Evolutionary conservation across 2,797 vertebrate genomes (phyloP).

Genomic region (Cottoperca gobio): DNA sequence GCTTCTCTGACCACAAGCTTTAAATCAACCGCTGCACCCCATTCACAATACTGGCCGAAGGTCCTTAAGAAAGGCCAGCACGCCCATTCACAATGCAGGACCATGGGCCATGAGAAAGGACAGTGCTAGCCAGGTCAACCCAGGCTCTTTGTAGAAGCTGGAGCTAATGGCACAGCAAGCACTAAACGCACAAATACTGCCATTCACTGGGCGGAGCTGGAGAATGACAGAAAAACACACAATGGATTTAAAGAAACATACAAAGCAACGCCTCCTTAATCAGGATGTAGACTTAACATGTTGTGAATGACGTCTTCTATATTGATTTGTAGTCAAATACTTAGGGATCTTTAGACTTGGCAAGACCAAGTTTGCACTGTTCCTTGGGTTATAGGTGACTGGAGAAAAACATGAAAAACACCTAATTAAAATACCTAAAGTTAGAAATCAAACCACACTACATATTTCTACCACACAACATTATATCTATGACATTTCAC

Average conservation of each 20-base stretch:
- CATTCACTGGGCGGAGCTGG: conserved; percentile 61
- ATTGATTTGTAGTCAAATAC: conserved; percentile 22
- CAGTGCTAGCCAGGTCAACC: conserved; percentile 65
- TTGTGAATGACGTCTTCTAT: conserved; percentile 28
- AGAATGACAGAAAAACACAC: conserved; percentile 57
- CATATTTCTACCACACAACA: not conserved
- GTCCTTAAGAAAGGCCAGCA: conserved; percentile 65
- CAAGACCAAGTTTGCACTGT: not conserved
- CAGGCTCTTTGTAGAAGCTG: conserved; percentile 66
- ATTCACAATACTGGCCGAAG: conserved; percentile 71
- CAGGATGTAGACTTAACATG: conserved; percentile 42
- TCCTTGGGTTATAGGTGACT: not conserved
- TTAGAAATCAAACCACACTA: not conserved
- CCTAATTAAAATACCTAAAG: not conserved
- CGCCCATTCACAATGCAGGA: conserved; percentile 54
- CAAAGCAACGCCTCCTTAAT: conserved; percentile 58
- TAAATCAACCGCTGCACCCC: conserved; percentile 74
- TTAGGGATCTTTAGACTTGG: conserved; percentile 6
- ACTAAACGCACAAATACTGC: conserved; percentile 60
- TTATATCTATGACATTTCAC: not conserved
- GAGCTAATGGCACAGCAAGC: conserved; percentile 67
- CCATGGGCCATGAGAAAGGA: conserved; percentile 75
- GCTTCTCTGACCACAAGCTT: conserved; percentile 77
- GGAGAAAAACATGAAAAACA: not conserved
- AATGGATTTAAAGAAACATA: conserved; percentile 49